Conservation (phyloP, 1,140 invertebrate genomes). For the Colletes latitarsis region DNA sequence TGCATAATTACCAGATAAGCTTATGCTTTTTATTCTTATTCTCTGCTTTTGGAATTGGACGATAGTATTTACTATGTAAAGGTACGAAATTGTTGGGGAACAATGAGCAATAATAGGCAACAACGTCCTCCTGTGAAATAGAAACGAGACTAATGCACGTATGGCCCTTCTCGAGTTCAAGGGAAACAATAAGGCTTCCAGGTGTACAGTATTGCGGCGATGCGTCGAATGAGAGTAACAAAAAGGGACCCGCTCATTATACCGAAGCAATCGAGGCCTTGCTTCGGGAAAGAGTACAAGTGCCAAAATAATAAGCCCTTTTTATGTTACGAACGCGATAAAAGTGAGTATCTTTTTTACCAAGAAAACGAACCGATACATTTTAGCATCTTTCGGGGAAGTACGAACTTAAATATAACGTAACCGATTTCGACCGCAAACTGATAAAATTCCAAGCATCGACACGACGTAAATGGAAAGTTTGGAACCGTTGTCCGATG, state of each 20-base stretch:
- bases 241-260: slow-evolving; percentile 15
- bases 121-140: slow-evolving; percentile 12
- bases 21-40: slow-evolving; percentile 3
- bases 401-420: too few relatives aligned
- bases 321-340: too few relatives aligned
- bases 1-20: slow-evolving; percentile 44
- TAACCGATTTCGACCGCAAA: too few relatives aligned
- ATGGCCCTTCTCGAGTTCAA: slow-evolving; percentile 44
- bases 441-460: too few relatives aligned
- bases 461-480: too few relatives aligned
- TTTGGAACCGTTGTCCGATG: not conserved
- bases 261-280: slow-evolving; percentile 2
- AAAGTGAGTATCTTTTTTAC: too few relatives aligned
- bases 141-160: slow-evolving; percentile 37
- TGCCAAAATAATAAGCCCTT: not conserved
- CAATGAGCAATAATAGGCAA: not conserved
- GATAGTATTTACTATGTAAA: too few relatives aligned
- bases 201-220: slow-evolving; percentile 19
- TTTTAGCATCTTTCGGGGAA: too few relatives aligned
- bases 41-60: too few relatives aligned
- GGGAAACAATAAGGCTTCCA: slow-evolving; percentile 45
- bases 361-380: too few relatives aligned
- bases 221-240: slow-evolving; percentile 8
- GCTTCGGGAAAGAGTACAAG: not conserved
- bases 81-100: not conserved